These are phyloP conservation scores for Coelinius sp. DNA, from an alignment of 2,888 invertebrate genomes.

Conservation along the genomic window DNA sequence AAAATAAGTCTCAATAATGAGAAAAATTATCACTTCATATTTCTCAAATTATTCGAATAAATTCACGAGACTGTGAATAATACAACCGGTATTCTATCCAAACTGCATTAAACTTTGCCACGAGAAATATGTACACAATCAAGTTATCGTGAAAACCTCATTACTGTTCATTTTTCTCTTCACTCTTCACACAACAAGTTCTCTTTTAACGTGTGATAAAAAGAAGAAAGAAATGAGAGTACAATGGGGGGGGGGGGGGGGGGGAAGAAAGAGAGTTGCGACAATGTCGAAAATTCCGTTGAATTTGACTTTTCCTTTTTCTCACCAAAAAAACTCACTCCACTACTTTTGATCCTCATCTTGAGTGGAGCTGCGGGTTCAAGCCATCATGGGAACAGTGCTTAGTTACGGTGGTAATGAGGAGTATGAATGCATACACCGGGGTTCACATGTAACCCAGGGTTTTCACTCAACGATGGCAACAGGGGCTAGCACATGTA, in stretches of 20 bases:
- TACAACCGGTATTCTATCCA: background rate
- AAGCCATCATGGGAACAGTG: slow-evolving; percentile 33
- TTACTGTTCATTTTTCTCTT: background rate
- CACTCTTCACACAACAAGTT: background rate
- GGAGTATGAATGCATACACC: slow-evolving; percentile 53
- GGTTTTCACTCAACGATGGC: background rate
- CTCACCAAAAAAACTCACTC: background rate
- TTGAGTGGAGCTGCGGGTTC: slow-evolving; percentile 4
- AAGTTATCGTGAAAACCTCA: slow-evolving; percentile 17
- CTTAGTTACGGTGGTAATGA: slow-evolving; percentile 56
- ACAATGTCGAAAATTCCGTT: background rate
- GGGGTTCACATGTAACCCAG: slow-evolving; percentile 1
- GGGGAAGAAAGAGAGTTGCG: background rate
- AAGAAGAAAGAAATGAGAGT: background rate
- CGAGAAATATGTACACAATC: background rate
- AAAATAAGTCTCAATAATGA: too few relatives aligned
- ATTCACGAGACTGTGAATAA: background rate
- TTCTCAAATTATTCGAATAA: background rate
- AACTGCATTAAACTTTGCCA: background rate
- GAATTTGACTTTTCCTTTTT: background rate
- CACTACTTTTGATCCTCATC: slow-evolving; percentile 20
- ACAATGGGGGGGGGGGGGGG: background rate
- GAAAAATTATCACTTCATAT: too few relatives aligned
- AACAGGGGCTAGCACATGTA: background rate
- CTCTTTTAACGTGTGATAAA: background rate